Conservation (phyloP, 2,113 vertebrate genomes). For the Danionella cerebrum region DNA sequence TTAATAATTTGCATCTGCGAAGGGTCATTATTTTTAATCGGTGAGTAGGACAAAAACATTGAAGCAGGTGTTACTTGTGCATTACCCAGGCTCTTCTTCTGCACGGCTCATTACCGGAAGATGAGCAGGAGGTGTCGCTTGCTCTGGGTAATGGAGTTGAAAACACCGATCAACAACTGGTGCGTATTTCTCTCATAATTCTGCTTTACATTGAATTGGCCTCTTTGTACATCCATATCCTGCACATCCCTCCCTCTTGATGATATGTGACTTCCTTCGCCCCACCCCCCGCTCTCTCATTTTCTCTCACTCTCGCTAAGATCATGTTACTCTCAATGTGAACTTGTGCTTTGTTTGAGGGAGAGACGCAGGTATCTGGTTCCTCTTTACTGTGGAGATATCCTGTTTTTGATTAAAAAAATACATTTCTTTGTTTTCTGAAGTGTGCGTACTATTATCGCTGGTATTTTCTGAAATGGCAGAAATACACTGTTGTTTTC, state of each 20-base stretch:
- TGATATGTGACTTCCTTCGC: not conserved
- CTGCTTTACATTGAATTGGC: not conserved
- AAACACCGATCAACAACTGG: conserved; percentile 83
- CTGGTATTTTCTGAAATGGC: not conserved
- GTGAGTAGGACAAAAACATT: too few relatives aligned
- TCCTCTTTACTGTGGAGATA: conserved; percentile 7
- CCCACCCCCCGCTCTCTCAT: conserved; percentile 12
- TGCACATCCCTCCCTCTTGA: not conserved
- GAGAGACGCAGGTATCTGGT: conserved; percentile 32
- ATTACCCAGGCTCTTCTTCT: conserved; percentile 79
- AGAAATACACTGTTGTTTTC: conserved; percentile 12
- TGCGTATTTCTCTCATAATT: conserved; percentile 44
- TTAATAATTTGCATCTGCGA: too few relatives aligned
- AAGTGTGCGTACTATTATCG: not conserved
- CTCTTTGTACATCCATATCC: not conserved
- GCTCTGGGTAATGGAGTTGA: conserved; percentile 70
- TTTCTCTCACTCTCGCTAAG: conserved; percentile 13
- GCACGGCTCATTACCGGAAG: conserved; percentile 83
- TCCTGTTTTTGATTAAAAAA: too few relatives aligned
- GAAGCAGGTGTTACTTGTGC: not conserved
- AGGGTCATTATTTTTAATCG: too few relatives aligned
- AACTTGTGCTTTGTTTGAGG: conserved; percentile 36
- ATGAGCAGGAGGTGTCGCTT: conserved; percentile 79
- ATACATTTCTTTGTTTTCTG: not conserved
- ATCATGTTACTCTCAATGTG: conserved; percentile 35